Evolutionary conservation across 1,140 invertebrate species (phyloP).

Genomic region (Drosophila punjabiensis): DNA sequence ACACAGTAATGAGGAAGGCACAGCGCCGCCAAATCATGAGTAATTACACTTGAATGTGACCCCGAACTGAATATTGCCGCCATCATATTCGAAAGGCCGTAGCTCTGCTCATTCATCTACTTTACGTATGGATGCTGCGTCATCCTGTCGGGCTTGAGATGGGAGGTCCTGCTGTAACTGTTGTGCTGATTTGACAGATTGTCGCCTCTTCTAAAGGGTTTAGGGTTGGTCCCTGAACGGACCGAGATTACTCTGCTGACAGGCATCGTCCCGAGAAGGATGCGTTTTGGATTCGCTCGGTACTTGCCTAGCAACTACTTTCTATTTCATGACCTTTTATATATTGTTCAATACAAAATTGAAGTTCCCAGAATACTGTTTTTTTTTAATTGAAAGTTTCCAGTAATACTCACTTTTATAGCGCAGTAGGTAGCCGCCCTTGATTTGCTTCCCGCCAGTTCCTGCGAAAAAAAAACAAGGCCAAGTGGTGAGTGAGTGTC

Average conservation of each 20-base stretch:
- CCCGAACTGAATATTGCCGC: slow-evolving; percentile 48
- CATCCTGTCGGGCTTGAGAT: slow-evolving; percentile 46
- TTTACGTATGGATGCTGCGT: slow-evolving; percentile 47
- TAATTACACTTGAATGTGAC: slow-evolving; percentile 61
- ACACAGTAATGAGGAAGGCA: slow-evolving; percentile 41
- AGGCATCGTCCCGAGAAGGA: not conserved
- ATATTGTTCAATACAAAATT: not conserved
- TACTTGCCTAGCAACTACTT: not conserved
- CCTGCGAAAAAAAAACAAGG: slow-evolving; percentile 85
- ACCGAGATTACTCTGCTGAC: slow-evolving; percentile 25
- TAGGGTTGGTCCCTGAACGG: not conserved
- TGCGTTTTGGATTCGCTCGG: not conserved
- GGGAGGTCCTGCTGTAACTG: slow-evolving; percentile 25
- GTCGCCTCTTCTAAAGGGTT: slow-evolving; percentile 18
- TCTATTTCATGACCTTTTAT: not conserved
- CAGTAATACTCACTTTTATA: slow-evolving; percentile 88
- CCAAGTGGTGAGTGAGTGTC: not conserved
- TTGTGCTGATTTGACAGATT: slow-evolving; percentile 75
- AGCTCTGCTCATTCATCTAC: slow-evolving; percentile 21
- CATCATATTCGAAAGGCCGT: slow-evolving; percentile 2
- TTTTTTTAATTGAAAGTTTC: not conserved
- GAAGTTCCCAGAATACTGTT: not conserved
- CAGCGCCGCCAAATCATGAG: slow-evolving; percentile 47
- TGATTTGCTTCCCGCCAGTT: slow-evolving; percentile 88
- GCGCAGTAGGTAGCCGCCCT: slow-evolving; percentile 88